Evolutionary conservation across 2,888 invertebrate species (phyloP), one percentile per base, ranked within the genome.

Genomic region (Synanthedon tipuliformis): DNA sequence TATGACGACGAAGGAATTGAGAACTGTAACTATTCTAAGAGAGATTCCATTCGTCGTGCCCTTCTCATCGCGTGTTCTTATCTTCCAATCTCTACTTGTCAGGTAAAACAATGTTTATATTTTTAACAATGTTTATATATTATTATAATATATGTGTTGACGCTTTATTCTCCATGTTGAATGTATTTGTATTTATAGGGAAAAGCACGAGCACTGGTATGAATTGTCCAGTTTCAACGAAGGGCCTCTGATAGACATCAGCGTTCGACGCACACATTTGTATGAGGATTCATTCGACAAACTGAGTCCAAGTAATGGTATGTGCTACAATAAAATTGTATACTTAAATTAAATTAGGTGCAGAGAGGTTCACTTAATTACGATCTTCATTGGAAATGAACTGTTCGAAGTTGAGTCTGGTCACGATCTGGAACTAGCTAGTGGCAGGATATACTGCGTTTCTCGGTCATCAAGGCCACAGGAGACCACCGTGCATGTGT

Each of bases 201-300:
- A 94, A 69, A 92, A 92, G 68, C 80, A 89, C 51, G 91, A 92
- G 12, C 91, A 93, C 61, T 94, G 94, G 78, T 92, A 93, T n/a
- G 92, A 94, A 64, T 76, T 92, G 60, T 89, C 92, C 12, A 91
- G 92, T 57, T 94, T 94, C 69, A 88, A 93, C 62, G 92, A 92
- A 62, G 94, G 94, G 0, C 93, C 94, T 0, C 89, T 90, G 48
- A 93, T 94, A 60, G 90, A 91, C 62, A 90, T 96, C 41, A 92
- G 92, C 40, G 93, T 96, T 7, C 86, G 97, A 55, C 89, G 99
- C 54, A 94, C 95, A 60, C 96, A 97, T 83, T 89, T 99, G n/a
- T 99, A 99, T 75, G 99, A 99, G 83, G 99, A 99, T 81, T 96
- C 99, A 0, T 98, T 96, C 73, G 97, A 97, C 52, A 96, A 96